These are phyloP conservation scores for Drosophila engyochracea DNA, from an alignment of 2,888 invertebrate species.

Conservation along the genomic window DNA sequence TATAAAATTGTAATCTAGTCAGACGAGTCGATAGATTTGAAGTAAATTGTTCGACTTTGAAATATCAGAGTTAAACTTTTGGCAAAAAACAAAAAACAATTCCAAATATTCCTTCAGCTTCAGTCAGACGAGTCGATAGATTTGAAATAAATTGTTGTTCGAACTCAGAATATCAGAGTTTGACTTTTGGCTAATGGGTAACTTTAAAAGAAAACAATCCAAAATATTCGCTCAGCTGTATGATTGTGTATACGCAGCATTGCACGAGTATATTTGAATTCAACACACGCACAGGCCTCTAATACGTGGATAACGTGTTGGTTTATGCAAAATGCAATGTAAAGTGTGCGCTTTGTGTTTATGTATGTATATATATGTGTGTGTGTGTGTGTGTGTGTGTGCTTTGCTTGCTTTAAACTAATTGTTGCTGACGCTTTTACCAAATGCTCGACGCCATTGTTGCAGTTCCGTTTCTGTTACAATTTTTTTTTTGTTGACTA, in stretches of 20 bases:
- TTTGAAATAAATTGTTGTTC: neutral
- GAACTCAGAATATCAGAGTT: neutral
- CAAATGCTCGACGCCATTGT: slow-evolving; percentile 61
- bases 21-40: neutral
- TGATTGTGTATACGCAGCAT: slow-evolving; percentile 44
- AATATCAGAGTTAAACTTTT: neutral
- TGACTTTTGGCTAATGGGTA: neutral
- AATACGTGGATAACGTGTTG: slow-evolving; percentile 59
- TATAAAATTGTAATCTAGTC: neutral
- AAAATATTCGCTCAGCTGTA: slow-evolving; percentile 5
- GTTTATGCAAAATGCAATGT: slow-evolving; percentile 60
- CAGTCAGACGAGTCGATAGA: neutral
- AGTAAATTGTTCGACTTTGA: neutral
- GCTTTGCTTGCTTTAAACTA: slow-evolving; percentile 67
- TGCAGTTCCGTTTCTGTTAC: slow-evolving; percentile 39
- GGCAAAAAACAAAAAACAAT: too few species aligned
- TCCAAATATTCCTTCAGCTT: too few species aligned
- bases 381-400: slow-evolving; percentile 25
- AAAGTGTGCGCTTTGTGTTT: slow-evolving; percentile 4
- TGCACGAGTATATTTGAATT: slow-evolving; percentile 22
- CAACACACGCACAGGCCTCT: slow-evolving; percentile 33
- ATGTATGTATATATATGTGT: neutral
- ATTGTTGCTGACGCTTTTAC: slow-evolving; percentile 65
- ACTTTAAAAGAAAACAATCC: slow-evolving; percentile 8
- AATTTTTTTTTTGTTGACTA: slow-evolving; percentile 23